These are phyloP conservation scores for Elmis aenea DNA, from an alignment of 2,888 invertebrate species.

Conservation along the genomic window DNA sequence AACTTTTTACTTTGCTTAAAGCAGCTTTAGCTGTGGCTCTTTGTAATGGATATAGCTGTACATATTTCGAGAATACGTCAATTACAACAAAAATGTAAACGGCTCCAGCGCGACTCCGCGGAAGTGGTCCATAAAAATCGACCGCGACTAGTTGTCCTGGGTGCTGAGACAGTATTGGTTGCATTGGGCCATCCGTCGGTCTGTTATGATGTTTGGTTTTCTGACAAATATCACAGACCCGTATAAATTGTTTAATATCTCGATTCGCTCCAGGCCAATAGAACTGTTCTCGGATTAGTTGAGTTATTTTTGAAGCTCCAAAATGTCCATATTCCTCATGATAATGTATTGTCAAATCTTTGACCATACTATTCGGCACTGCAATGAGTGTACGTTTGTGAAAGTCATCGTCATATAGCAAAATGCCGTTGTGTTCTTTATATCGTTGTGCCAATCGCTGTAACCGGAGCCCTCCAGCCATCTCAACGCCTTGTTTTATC, in stretches of 20 bases:
- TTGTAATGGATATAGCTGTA: too few species aligned
- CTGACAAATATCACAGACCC: too few species aligned
- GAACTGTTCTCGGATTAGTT: too few species aligned
- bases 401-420: not conserved
- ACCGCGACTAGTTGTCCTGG: constrained; percentile 20
- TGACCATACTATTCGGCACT: not conserved
- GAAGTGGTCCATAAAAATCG: constrained; percentile 21
- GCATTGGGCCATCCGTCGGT: constrained; percentile 1
- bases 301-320: constrained; percentile 4
- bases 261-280: too few species aligned
- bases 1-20: constrained; percentile 3
- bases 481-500: not conserved
- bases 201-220: too few species aligned
- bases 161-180: constrained; percentile 8
- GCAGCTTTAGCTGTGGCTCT: too few species aligned
- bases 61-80: constrained; percentile 25
- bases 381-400: not conserved
- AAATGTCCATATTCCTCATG: too few species aligned
- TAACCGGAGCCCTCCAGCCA: not conserved
- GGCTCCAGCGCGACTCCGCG: constrained; percentile 14
- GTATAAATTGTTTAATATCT: too few species aligned
- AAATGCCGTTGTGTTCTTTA: too few species aligned
- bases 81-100: constrained; percentile 25
- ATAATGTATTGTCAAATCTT: not conserved
- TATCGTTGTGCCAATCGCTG: too few species aligned